Evolutionary conservation across 2,888 invertebrate species (phyloP).

Genomic region (Dolichomitus sp.): DNA sequence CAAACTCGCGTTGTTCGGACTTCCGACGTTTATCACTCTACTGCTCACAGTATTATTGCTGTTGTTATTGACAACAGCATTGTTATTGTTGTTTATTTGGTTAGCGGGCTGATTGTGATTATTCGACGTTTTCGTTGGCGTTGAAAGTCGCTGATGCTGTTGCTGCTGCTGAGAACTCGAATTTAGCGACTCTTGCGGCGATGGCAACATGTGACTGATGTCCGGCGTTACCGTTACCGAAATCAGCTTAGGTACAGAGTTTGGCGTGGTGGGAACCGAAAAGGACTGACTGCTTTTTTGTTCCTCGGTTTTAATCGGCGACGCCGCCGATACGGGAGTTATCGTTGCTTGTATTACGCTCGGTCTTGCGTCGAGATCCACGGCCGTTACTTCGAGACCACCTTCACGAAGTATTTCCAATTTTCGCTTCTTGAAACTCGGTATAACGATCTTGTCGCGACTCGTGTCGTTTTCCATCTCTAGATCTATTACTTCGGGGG

Average conservation of each 20-base stretch:
- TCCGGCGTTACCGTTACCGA: constrained; percentile 87
- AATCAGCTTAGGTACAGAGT: constrained; percentile 82
- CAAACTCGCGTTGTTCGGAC: constrained; percentile 78
- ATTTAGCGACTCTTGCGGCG: constrained; percentile 74
- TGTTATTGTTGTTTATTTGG: constrained; percentile 68
- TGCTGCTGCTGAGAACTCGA: constrained; percentile 53
- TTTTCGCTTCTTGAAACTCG: constrained; percentile 90
- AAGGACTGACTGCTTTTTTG: constrained; percentile 64
- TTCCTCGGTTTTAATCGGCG: constrained; percentile 79
- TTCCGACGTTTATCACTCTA: constrained; percentile 82
- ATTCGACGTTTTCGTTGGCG: constrained; percentile 30
- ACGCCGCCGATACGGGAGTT: constrained; percentile 85
- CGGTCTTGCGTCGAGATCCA: constrained; percentile 86
- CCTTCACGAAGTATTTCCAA: constrained; percentile 92
- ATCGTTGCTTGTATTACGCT: constrained; percentile 86
- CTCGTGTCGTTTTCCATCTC: constrained; percentile 86
- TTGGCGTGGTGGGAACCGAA: constrained; percentile 79
- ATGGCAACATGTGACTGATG: constrained; percentile 85
- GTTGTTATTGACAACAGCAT: constrained; percentile 38
- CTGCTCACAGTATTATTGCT: constrained; percentile 69
- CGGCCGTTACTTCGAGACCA: constrained; percentile 92
- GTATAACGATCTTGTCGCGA: constrained; percentile 83
- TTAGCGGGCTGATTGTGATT: constrained; percentile 34
- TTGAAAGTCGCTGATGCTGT: constrained; percentile 57
- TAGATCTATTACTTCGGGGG: constrained; percentile 90